These are phyloP conservation scores for Tetranychus piercei DNA, from an alignment of 2,888 invertebrate species.

Conservation along the genomic window DNA sequence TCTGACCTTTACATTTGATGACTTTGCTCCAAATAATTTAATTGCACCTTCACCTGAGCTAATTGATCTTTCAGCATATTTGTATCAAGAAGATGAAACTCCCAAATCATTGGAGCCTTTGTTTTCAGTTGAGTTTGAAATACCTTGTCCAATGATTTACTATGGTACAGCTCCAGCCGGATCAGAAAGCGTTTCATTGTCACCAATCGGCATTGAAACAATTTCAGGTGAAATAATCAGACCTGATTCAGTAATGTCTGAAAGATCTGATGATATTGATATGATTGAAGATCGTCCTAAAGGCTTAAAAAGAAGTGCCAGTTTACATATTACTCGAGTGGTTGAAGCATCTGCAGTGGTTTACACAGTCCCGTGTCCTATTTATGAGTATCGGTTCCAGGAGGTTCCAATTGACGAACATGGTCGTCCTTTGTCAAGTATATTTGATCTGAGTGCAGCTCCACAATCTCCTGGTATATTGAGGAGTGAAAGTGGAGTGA, in stretches of 20 bases:
- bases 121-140: not conserved
- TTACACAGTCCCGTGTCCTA: not conserved
- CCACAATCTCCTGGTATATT: not conserved
- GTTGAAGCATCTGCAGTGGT: not conserved
- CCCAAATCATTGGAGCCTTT: not conserved
- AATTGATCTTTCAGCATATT: not conserved
- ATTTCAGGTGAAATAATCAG: not conserved
- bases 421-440: not conserved
- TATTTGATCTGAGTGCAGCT: not conserved
- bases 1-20: not conserved
- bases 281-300: not conserved
- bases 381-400: conserved; percentile 8
- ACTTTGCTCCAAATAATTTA: not conserved
- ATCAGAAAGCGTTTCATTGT: not conserved
- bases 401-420: not conserved
- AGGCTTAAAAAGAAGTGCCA: not conserved
- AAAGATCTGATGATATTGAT: not conserved
- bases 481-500: conserved; percentile 5
- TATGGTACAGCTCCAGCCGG: not conserved
- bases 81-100: not conserved
- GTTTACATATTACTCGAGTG: not conserved
- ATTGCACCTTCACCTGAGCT: not conserved
- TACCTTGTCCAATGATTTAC: not conserved
- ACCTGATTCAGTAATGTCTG: not conserved
- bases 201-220: not conserved